Evolutionary conservation across 1,140 invertebrate species (phyloP).

Genomic region (Phymorhynchus buccinoides): DNA sequence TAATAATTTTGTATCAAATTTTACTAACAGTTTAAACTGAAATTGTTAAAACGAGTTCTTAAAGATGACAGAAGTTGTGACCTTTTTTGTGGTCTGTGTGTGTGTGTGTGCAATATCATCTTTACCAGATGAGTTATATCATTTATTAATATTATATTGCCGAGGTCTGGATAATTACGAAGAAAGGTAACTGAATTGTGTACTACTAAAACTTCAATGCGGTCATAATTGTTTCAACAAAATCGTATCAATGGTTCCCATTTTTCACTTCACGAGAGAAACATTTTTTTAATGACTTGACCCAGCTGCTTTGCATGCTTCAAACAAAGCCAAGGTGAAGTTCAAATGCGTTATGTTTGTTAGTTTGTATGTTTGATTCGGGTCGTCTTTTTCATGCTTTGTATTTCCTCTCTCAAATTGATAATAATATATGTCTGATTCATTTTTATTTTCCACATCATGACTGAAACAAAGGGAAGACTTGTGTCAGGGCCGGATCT

Average conservation of each 20-base stretch:
- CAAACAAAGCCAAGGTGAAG: too few species aligned
- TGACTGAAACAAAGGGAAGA: background rate
- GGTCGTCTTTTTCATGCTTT: too few species aligned
- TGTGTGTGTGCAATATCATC: background rate
- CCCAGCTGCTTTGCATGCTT: background rate
- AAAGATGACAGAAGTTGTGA: background rate
- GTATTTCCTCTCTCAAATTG: background rate
- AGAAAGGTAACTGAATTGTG: background rate
- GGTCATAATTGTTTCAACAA: background rate
- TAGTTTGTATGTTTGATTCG: background rate
- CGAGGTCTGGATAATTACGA: too few species aligned
- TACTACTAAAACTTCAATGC: background rate
- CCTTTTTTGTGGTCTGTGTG: background rate
- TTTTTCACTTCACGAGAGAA: background rate
- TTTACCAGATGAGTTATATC: background rate
- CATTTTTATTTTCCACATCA: background rate
- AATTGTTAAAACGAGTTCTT: too few species aligned
- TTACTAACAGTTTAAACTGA: background rate
- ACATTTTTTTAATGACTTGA: background rate
- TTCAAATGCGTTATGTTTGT: background rate
- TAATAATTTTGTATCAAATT: background rate
- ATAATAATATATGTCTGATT: background rate
- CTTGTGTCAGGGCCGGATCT: background rate
- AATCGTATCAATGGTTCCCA: too few species aligned
- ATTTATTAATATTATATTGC: background rate